Conservation (phyloP, 2,113 vertebrate genomes). For the Amazona vittata region DNA sequence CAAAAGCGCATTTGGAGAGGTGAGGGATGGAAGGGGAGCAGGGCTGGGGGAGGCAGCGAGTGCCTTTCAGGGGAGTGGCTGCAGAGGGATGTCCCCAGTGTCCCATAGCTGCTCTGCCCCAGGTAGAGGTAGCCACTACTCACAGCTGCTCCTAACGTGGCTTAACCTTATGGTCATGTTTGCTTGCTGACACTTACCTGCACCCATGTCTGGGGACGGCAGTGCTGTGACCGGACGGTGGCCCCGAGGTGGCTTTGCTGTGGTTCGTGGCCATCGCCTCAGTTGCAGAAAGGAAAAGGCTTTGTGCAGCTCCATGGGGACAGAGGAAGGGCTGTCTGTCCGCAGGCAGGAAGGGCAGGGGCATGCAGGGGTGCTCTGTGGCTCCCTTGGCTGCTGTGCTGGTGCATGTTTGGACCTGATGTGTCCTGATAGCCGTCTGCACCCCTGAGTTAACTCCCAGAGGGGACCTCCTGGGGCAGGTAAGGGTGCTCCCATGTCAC, state of each 20-base stretch:
- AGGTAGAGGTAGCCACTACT: neutral
- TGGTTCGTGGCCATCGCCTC: neutral
- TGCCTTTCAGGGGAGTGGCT: neutral
- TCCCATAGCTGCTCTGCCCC: neutral
- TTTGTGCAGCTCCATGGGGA: neutral
- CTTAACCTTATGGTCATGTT: fast-evolving
- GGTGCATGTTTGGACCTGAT: neutral
- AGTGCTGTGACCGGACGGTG: neutral
- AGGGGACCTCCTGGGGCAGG: neutral
- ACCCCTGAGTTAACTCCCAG: neutral
- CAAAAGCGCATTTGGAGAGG: neutral
- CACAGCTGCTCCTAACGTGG: fast-evolving
- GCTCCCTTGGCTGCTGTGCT: too few relatives aligned
- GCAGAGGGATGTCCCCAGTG: fast-evolving
- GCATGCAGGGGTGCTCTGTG: neutral
- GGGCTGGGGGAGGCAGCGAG: neutral
- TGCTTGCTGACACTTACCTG: neutral
- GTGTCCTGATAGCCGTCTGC: neutral
- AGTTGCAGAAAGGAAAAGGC: neutral
- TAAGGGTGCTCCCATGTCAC: neutral
- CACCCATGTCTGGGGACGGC: fast-evolving
- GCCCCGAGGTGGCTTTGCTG: fast-evolving
- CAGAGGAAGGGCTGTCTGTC: neutral
- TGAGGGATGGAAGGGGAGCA: neutral
- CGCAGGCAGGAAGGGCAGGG: neutral